Base-by-base conservation (phyloP, 2,113 vertebrate species). In the Cheirogaleus medius region DNA sequence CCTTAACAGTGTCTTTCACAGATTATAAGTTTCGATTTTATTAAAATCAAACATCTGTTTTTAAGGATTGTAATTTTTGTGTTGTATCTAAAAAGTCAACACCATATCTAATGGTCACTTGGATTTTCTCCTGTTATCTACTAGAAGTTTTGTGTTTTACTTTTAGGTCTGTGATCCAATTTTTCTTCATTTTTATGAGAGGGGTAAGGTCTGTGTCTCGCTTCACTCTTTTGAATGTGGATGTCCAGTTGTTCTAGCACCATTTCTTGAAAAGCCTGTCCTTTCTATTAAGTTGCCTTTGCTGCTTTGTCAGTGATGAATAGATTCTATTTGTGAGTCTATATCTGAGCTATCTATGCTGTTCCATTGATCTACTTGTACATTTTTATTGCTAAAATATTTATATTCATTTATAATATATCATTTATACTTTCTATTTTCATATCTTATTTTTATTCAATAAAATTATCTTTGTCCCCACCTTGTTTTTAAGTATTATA, bases 161-260 rank as follows among this genome's bases (percentile, higher is more conserved):
- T 34, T 66, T 66, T 56, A n/a, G 32, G 11, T 56, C 47, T 44
- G 25, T 64, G 76, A 42, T 27, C 0, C 44, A 64, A 23, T 37
- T 37, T 68, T 4, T 37, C 8, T 68, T 68, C 5, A 37, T 63
- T 49, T n/a, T 42, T 63, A 8, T 23, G 23, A 44, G 5, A 56
- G 27, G 21, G 1, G 52, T 34, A 27, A 56, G 3, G 4, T 37
- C n/a, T 29, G 17, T 90, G 23, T 25, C 29, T 12, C 32, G 6
- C 2, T 78, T 86, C 4, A 29, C 17, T 52, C 42, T 64, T 52
- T 49, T 52, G 20, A 20, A 29, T 10, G 27, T 49, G 12, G 13
- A 2, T 42, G 7, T 82, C 5, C 29, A 5, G 5, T 4, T 63
- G n/a, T 6, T n/a, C 14, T 15, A 27, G 10, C n/a, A 18, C 5